Conservation (phyloP, 1,140 invertebrate species). For the Trichoplusia ni region DNA sequence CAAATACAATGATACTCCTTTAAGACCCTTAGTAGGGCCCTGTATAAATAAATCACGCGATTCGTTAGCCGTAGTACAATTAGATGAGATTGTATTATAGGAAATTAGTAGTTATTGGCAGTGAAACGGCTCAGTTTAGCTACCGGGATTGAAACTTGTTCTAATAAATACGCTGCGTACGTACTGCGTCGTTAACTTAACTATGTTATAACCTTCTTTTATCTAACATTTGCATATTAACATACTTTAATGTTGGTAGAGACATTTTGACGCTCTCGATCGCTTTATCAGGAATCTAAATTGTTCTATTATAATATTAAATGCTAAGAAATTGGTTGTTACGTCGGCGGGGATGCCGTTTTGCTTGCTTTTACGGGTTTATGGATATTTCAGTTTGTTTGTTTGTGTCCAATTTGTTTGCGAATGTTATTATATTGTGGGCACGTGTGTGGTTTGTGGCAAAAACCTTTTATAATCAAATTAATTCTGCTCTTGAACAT, state of each 20-base stretch:
- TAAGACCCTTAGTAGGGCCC: neutral
- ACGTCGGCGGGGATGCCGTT: neutral
- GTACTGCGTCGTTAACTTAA: constrained; percentile 51
- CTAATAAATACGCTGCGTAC: neutral
- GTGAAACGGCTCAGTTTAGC: neutral
- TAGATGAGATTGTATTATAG: constrained; percentile 23
- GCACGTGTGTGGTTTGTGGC: no score
- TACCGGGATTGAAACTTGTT: constrained; percentile 50
- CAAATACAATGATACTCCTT: no score
- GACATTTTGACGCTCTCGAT: constrained; percentile 59
- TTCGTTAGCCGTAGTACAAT: constrained; percentile 8
- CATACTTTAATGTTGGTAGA: constrained; percentile 55
- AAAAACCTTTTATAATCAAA: no score
- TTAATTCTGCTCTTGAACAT: no score
- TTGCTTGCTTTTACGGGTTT: no score
- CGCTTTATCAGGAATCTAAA: constrained; percentile 61
- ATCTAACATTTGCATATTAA: constrained; percentile 63
- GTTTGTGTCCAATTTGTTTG: no score
- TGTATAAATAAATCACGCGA: constrained; percentile 13
- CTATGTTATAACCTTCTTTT: constrained; percentile 63
- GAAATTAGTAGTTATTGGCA: constrained; percentile 20
- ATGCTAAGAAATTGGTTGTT: constrained; percentile 20
- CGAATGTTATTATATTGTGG: no score
- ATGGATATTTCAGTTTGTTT: neutral
- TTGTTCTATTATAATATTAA: constrained; percentile 42